Evolutionary conservation across 2,797 vertebrate genomes (phyloP).

Genomic region (Tinamus major): DNA sequence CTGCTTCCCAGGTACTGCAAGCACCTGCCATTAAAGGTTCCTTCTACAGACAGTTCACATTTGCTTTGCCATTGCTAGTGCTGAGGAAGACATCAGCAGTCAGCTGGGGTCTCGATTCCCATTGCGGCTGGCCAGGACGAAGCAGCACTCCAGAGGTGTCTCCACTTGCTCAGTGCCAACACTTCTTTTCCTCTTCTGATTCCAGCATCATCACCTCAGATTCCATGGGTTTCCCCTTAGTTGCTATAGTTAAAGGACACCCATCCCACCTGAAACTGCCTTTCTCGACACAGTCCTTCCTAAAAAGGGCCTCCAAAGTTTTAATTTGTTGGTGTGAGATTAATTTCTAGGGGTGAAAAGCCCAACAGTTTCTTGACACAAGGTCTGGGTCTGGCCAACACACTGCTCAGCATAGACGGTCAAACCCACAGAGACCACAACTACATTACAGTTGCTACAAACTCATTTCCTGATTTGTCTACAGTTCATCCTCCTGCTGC

Average conservation of each 20-base stretch:
- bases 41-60: neutral
- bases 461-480: neutral
- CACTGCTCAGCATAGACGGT: too few relatives aligned
- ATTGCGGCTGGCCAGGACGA: accelerated
- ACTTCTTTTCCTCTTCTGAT: too few relatives aligned
- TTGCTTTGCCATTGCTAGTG: neutral
- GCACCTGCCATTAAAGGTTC: neutral
- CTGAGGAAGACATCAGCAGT: neutral
- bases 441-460: accelerated
- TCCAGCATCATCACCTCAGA: too few relatives aligned
- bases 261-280: too few relatives aligned
- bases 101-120: accelerated
- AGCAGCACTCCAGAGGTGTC: neutral
- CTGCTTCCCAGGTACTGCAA: neutral
- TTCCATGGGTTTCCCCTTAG: too few relatives aligned
- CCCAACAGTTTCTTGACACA: too few relatives aligned
- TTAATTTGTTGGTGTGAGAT: too few relatives aligned
- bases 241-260: too few relatives aligned
- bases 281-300: too few relatives aligned
- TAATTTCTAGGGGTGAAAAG: too few relatives aligned
- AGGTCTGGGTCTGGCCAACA: too few relatives aligned
- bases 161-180: neutral
- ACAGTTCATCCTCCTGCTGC: neutral
- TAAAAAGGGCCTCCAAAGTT: too few relatives aligned
- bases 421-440: neutral